These are phyloP conservation scores for Acanthacorydalis orientalis DNA, from an alignment of 2,888 invertebrate species.

Conservation along the genomic window DNA sequence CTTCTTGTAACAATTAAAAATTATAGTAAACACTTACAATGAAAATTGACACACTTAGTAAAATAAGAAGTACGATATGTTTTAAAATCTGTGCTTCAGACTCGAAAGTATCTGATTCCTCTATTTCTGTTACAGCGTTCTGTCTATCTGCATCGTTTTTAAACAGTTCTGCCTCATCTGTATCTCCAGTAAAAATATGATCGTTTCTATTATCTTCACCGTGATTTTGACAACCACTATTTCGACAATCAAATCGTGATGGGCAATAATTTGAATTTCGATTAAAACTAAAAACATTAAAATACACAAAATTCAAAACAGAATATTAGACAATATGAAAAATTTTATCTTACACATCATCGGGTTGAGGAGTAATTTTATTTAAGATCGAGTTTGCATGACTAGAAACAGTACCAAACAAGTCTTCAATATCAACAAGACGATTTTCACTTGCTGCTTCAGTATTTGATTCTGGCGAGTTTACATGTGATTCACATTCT, in stretches of 20 bases:
- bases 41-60: constrained; percentile 73
- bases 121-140: constrained; percentile 26
- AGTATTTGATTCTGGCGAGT: constrained; percentile 19
- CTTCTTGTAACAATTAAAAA: neutral
- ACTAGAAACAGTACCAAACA: constrained; percentile 15
- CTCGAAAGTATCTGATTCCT: constrained; percentile 28
- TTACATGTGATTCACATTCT: neutral
- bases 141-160: constrained; percentile 19
- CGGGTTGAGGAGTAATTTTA: constrained; percentile 11
- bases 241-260: constrained; percentile 32
- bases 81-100: constrained; percentile 51
- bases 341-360: constrained; percentile 11
- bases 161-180: constrained; percentile 15
- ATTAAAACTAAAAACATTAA: neutral
- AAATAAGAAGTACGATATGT: constrained; percentile 67
- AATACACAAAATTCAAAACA: neutral
- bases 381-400: constrained; percentile 6
- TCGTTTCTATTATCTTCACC: constrained; percentile 11
- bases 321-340: neutral
- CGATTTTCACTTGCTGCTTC: constrained; percentile 33
- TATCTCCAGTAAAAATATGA: constrained; percentile 20
- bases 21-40: constrained; percentile 41
- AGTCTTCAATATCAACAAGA: constrained; percentile 48
- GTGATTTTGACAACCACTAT: constrained; percentile 29
- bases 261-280: constrained; percentile 22